Evolutionary conservation across 2,113 vertebrate genomes (phyloP), one percentile per base, ranked within the genome.

Genomic region (Paratilapia polleni): DNA sequence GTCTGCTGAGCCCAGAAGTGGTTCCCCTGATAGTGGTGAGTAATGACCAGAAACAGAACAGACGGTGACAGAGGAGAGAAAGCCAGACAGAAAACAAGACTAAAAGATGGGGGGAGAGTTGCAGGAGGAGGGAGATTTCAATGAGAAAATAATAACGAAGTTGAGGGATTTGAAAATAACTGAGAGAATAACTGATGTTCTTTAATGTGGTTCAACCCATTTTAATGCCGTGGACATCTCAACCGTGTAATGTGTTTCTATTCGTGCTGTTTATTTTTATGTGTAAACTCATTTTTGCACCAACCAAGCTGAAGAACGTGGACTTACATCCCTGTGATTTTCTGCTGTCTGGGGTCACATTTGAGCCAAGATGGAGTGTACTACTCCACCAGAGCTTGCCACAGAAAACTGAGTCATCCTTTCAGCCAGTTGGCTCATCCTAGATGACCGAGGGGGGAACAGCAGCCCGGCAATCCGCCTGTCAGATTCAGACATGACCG

Each of bases 331-430:
- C 68, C 62, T 89, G 47, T 78, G 41, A 75, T 86, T 90, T 88
- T 81, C 43, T 82, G 49, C 73, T 19, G 58, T 88, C 77, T 83
- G 87, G 26, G 62, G 78, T 79, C 79, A 31, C 14, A 4, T 14
- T 47, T 4, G 28, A 64, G 61, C 84, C 82, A 77, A 61, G 31
- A 2, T 11, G 64, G 56, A 77, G 80, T 10, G 82, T 66, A 77
- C 85, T 63, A 28, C 84, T 83, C 76, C 63, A 58, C 81, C 28
- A 15, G 49, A 73, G 47, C 54, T 85, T 63, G 10, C 76, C 87
- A 87, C 63, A 88, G 49, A 91, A 80, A 83, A 85, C 89, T 87
- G 91, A 93, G 91, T 94, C 92, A 94, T 89, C 52, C 76, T 61
- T 56, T 75, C 75, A 84, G 79, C 83, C 74, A 64, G 81, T 88